Conservation (phyloP, 2,113 vertebrate genomes). For the Machaerirhynchus nigripectus region DNA sequence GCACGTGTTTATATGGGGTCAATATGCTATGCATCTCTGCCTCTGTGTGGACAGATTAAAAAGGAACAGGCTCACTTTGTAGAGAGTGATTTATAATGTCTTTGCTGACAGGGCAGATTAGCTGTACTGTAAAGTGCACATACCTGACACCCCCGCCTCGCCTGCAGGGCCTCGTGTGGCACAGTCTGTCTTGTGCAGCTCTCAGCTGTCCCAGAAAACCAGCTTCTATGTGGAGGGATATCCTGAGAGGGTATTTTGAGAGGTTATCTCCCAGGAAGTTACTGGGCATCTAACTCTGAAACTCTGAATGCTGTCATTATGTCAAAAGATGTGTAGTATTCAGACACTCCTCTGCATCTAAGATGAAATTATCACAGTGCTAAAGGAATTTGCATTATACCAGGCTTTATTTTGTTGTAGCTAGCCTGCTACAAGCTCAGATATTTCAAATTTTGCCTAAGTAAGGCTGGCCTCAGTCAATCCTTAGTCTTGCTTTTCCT, state of each 20-base stretch:
- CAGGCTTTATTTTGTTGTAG: neutral
- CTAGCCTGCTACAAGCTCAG: neutral
- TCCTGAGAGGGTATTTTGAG: neutral
- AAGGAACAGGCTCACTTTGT: neutral
- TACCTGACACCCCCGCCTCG: accelerated
- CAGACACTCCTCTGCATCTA: neutral
- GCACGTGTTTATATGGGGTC: neutral
- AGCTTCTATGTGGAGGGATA: neutral
- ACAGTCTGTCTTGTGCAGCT: neutral
- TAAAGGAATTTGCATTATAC: neutral
- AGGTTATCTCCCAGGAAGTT: neutral
- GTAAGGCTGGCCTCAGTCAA: neutral
- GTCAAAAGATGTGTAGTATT: neutral
- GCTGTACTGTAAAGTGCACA: accelerated
- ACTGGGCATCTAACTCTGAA: neutral
- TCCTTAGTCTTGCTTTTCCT: neutral
- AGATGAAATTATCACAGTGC: neutral
- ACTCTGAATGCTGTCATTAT: neutral
- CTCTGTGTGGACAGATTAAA: neutral
- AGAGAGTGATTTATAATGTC: neutral
- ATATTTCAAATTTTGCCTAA: neutral
- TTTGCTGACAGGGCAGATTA: neutral
- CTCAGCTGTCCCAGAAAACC: neutral
- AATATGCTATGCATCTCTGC: neutral
- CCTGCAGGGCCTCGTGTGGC: neutral